Evolutionary conservation across 2,797 vertebrate species (phyloP).

Genomic region (Bradypus variegatus): DNA sequence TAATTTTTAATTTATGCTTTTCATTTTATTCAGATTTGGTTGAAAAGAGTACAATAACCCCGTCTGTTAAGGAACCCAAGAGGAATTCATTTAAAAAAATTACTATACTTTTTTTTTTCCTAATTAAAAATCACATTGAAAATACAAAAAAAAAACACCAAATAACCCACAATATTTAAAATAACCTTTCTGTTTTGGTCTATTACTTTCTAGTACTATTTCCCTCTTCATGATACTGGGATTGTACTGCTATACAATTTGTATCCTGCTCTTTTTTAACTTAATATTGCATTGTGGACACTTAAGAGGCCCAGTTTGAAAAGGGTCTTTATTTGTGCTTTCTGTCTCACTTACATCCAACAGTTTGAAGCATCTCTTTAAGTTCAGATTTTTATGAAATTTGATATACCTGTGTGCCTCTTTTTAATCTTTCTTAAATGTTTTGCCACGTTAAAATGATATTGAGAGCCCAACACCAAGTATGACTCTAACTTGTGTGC

Average conservation of each 20-base stretch:
- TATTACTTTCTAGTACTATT: background rate
- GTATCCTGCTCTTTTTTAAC: background rate
- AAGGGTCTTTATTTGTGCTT: background rate
- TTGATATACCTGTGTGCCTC: accelerated
- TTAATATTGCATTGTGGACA: accelerated
- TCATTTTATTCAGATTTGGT: background rate
- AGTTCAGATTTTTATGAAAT: background rate
- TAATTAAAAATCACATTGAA: background rate
- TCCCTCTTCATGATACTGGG: background rate
- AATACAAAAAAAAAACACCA: background rate
- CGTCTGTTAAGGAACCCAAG: background rate
- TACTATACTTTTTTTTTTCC: background rate
- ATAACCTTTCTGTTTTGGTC: background rate
- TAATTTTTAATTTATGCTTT: background rate
- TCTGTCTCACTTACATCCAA: background rate
- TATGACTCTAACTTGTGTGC: accelerated
- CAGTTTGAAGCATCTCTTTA: background rate
- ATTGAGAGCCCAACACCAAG: accelerated
- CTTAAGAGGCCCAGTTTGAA: background rate
- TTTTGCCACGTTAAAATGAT: accelerated
- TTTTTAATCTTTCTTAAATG: accelerated
- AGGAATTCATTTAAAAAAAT: background rate
- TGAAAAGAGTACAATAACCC: background rate
- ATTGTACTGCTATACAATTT: background rate
- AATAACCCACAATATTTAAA: background rate